These are phyloP conservation scores for Drosophila equinoxialis DNA, from an alignment of 1,140 invertebrate genomes.

Conservation along the genomic window DNA sequence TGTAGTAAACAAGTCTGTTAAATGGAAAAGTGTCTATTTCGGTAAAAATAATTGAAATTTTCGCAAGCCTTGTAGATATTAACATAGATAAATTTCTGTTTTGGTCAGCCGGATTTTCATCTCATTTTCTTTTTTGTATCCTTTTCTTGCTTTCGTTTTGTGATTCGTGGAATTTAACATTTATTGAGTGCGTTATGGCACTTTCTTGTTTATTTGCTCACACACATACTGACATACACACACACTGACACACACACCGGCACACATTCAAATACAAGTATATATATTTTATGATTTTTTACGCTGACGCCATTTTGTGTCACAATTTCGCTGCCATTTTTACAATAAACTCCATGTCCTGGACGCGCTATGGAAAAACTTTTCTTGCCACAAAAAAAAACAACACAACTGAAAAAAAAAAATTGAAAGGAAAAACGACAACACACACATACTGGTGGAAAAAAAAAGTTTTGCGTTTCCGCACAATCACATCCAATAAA, in stretches of 20 bases:
- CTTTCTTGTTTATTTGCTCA: slow-evolving; percentile 46
- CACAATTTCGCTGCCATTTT: slow-evolving; percentile 69
- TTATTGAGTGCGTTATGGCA: slow-evolving; percentile 75
- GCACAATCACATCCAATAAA: slow-evolving; percentile 81
- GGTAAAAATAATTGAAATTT: slow-evolving; percentile 39
- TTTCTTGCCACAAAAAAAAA: slow-evolving; percentile 43
- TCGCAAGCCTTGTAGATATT: neutral
- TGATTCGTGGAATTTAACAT: slow-evolving; percentile 37
- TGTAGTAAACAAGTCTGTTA: too few relatives aligned
- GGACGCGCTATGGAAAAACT: slow-evolving; percentile 47
- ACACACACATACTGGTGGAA: neutral
- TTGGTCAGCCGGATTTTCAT: neutral
- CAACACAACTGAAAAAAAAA: slow-evolving; percentile 3
- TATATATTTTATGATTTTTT: slow-evolving; percentile 69
- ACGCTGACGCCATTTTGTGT: slow-evolving; percentile 65
- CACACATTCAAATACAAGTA: neutral
- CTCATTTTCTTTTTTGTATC: slow-evolving; percentile 22
- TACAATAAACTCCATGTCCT: slow-evolving; percentile 57
- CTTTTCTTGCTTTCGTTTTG: slow-evolving; percentile 26
- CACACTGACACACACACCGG: neutral
- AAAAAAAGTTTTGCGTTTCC: slow-evolving; percentile 73
- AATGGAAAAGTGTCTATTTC: neutral
- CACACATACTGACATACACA: slow-evolving; percentile 5
- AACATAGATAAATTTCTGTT: neutral
- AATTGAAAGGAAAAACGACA: slow-evolving; percentile 42